A percentile compares a stretch with the other conserved stretches of the same genome.
Conservation (phyloP, 2,888 invertebrate species). For the Pasiphila rectangulata region DNA sequence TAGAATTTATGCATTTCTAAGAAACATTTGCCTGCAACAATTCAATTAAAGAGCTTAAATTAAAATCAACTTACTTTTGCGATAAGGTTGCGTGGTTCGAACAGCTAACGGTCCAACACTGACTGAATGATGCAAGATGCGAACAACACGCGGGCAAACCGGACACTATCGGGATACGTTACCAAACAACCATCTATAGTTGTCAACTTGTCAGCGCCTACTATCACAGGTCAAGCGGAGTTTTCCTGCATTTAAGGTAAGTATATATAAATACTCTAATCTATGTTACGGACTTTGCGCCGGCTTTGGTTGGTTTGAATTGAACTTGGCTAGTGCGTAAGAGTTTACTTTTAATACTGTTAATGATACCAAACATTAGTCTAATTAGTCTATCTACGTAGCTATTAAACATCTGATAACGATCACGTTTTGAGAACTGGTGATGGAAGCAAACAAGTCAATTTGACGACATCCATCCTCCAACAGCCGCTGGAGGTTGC, state of each 20-base stretch:
- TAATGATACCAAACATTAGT: too few species aligned
- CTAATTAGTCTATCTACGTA: too few species aligned
- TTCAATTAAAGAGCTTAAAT: too few species aligned
- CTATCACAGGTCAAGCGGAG: conserved; percentile 12
- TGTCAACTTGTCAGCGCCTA: too few species aligned
- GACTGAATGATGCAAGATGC: conserved; percentile 16
- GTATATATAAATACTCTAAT: not conserved
- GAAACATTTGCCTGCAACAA: too few species aligned
- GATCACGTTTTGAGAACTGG: too few species aligned
- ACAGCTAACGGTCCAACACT: conserved; percentile 32
- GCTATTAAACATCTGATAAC: too few species aligned
- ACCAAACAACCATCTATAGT: not conserved
- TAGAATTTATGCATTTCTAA: too few species aligned
- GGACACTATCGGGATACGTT: conserved; percentile 28
- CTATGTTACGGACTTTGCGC: conserved; percentile 9
- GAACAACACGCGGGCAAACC: conserved; percentile 26
- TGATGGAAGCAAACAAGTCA: too few species aligned
- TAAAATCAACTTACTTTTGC: conserved; percentile 40
- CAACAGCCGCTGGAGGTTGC: too few species aligned
- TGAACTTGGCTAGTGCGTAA: not conserved
- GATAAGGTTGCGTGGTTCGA: conserved; percentile 42
- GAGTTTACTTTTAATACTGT: conserved; percentile 1
- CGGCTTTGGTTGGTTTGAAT: not conserved
- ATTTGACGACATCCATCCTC: too few species aligned
- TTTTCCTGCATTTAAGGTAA: conserved; percentile 15